Conservation (phyloP, 1,140 invertebrate genomes). For the Drosophila varians region DNA sequence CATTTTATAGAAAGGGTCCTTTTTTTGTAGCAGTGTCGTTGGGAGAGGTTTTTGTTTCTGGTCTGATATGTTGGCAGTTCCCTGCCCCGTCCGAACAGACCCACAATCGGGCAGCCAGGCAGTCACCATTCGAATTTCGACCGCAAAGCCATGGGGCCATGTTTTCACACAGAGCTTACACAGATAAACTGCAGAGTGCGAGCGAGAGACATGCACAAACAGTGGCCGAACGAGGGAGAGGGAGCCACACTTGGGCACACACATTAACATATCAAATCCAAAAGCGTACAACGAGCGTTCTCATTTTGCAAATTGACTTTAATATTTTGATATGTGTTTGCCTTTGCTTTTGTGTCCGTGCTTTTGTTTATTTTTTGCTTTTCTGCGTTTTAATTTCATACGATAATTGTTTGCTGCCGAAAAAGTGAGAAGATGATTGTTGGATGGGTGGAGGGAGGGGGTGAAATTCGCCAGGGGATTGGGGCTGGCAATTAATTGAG, state of each 20-base stretch:
- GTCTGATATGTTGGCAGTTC: conserved; percentile 51
- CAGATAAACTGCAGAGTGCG: conserved; percentile 32
- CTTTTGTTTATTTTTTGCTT: conserved; percentile 44
- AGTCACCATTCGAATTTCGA: conserved; percentile 50
- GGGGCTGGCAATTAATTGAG: conserved; percentile 42
- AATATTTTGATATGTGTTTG: conserved; percentile 56
- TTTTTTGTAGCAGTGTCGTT: conserved; percentile 14
- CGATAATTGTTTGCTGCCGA: conserved; percentile 50
- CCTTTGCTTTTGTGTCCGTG: conserved; percentile 39
- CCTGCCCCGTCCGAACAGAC: not conserved
- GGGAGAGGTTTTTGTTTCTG: conserved; percentile 50
- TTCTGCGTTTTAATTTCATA: conserved; percentile 64
- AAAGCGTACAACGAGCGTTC: conserved; percentile 66
- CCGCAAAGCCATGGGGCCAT: conserved; percentile 78
- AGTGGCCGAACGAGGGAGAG: not conserved
- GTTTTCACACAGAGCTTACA: conserved; percentile 82
- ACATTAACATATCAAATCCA: conserved; percentile 79
- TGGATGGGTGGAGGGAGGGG: not conserved
- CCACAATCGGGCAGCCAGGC: conserved; percentile 20
- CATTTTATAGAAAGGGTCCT: no score
- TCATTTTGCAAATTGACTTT: conserved; percentile 81
- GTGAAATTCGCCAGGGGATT: not conserved
- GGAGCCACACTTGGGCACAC: conserved; percentile 18
- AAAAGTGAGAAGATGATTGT: not conserved
- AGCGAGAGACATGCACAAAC: conserved; percentile 1